These are phyloP conservation scores for Parauchenoglanis punctatus DNA, from an alignment of 2,797 vertebrate species.

Conservation along the genomic window DNA sequence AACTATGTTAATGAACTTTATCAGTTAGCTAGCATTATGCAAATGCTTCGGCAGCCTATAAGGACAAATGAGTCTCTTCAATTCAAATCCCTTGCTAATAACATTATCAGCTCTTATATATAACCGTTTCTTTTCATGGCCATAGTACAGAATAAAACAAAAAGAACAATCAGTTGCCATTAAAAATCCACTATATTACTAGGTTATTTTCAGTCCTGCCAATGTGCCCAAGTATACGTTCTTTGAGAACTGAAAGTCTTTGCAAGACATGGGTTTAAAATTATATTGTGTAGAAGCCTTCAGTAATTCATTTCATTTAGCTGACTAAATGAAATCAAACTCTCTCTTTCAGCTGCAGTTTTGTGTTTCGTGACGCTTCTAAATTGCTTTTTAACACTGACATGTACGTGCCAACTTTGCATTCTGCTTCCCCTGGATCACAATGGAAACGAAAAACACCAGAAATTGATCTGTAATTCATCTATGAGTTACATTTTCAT, in stretches of 20 bases:
- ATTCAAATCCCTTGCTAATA: too few species aligned
- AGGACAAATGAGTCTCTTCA: too few species aligned
- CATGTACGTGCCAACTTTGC: not conserved
- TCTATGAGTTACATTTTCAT: not conserved
- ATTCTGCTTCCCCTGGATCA: not conserved
- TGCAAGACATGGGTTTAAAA: not conserved
- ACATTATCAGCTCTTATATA: too few species aligned
- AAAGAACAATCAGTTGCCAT: too few species aligned
- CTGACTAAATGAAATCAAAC: not conserved
- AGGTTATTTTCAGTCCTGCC: too few species aligned
- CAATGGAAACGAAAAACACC: not conserved
- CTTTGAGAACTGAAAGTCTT: not conserved
- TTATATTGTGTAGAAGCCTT: not conserved
- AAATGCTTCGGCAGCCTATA: not conserved
- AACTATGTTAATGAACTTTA: not conserved
- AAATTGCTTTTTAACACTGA: not conserved
- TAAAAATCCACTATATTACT: too few species aligned
- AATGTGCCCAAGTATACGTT: too few species aligned
- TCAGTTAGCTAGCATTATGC: not conserved
- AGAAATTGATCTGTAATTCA: not conserved
- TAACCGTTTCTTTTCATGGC: not conserved
- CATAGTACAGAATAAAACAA: too few species aligned
- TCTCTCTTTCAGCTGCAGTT: constrained; percentile 14
- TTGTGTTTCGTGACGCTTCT: not conserved
- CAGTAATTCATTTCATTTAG: not conserved